phyloP scores from a whole-genome alignment of 2,797 vertebrate species.

The Tokudaia muenninki region DNA sequence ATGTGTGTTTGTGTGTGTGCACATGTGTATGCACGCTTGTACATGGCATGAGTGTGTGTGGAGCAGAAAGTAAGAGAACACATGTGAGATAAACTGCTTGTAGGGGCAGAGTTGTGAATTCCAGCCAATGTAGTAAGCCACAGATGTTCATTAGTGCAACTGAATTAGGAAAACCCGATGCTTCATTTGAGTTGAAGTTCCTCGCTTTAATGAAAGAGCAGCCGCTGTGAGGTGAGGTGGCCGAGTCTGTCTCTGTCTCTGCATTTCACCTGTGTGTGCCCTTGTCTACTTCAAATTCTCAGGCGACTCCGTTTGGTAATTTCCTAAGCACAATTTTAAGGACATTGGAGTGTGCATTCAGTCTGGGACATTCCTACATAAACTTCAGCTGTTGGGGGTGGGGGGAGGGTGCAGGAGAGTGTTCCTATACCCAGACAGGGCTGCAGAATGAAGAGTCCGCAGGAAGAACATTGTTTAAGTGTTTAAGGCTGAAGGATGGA shows the following conservation, averaged over 20 bases:
- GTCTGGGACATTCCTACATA: background rate
- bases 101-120: background rate
- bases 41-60: background rate
- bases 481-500: conserved; percentile 87
- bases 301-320: background rate
- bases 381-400: background rate
- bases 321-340: background rate
- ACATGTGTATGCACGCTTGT: background rate
- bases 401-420: background rate
- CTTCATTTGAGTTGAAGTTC: background rate
- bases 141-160: background rate
- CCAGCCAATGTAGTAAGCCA: fast-evolving
- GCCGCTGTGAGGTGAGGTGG: background rate
- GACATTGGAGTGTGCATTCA: conserved; percentile 1
- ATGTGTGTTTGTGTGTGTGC: background rate
- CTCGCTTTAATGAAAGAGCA: conserved; percentile 48
- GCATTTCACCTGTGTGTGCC: background rate
- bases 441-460: conserved; percentile 77
- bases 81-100: too few relatives aligned
- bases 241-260: background rate
- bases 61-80: background rate
- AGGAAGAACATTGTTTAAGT: conserved; percentile 75
- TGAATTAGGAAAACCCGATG: background rate
- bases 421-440: conserved; percentile 76
- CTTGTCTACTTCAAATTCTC: background rate